phyloP scores from a whole-genome alignment of 1,140 invertebrate genomes.

The Physella acuta region DNA sequence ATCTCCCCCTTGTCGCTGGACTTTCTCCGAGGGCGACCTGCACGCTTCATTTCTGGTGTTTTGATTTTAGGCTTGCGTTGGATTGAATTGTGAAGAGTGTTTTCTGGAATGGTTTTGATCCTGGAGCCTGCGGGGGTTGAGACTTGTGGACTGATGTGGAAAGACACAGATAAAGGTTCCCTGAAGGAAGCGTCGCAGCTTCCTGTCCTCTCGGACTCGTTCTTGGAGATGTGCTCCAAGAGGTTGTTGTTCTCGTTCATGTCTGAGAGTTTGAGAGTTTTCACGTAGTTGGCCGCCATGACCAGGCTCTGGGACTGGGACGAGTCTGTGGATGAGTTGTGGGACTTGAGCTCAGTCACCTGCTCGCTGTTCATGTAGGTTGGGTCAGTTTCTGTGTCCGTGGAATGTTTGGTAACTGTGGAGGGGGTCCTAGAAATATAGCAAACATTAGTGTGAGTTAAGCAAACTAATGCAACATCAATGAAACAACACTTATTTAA shows the following conservation, averaged over 20 bases:
- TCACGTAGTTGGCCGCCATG: neutral
- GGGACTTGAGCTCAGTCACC: constrained; percentile 5
- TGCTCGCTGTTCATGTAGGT: constrained; percentile 16
- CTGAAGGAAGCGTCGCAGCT: neutral
- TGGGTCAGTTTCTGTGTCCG: constrained; percentile 4
- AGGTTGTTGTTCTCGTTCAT: neutral
- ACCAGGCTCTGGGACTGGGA: neutral
- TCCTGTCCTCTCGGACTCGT: neutral
- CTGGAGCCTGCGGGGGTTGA: no score
- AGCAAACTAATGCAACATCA: constrained; percentile 25
- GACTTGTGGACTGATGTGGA: no score
- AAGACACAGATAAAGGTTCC: constrained; percentile 8
- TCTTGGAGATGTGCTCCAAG: neutral
- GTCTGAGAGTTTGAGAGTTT: neutral
- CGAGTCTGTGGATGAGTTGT: neutral
- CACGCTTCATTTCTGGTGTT: constrained; percentile 39
- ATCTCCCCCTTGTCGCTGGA: constrained; percentile 37
- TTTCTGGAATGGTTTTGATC: no score
- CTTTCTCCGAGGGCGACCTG: constrained; percentile 25
- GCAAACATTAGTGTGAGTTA: neutral
- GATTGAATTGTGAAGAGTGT: constrained; percentile 7
- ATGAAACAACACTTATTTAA: no score
- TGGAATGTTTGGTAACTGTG: constrained; percentile 17
- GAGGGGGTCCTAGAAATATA: constrained; percentile 22
- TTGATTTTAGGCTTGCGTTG: constrained; percentile 37